phyloP scores from a whole-genome alignment of 2,113 vertebrate species.

The Misgurnus anguillicaudatus region DNA sequence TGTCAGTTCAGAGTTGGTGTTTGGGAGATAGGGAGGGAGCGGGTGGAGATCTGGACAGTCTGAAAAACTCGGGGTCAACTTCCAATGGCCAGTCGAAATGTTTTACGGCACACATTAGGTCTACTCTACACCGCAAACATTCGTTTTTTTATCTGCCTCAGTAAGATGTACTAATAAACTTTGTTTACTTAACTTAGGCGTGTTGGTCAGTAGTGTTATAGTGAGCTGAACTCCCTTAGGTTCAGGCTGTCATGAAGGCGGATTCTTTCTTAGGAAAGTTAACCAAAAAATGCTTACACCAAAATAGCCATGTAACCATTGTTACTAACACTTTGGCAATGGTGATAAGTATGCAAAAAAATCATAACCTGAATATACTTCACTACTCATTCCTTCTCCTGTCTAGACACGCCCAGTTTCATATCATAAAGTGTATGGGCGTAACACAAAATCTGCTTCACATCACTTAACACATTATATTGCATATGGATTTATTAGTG shows the following conservation, averaged over 20 bases:
- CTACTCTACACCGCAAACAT: no score
- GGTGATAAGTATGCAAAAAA: no score
- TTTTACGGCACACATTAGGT: background rate
- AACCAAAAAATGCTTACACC: no score
- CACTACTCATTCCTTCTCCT: conserved; percentile 14
- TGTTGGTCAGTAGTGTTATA: conserved; percentile 16
- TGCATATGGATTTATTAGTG: background rate
- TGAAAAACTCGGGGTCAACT: background rate
- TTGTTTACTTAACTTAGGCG: background rate
- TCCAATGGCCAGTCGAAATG: conserved; percentile 1
- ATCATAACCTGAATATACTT: background rate
- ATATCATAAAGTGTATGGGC: conserved; percentile 31
- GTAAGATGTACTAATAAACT: background rate
- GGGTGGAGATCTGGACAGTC: background rate
- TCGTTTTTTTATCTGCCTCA: no score
- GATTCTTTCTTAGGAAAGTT: background rate
- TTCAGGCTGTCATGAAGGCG: background rate
- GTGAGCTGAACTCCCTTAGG: background rate
- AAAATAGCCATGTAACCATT: no score
- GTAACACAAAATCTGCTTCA: background rate
- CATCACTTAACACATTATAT: background rate
- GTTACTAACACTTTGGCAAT: no score
- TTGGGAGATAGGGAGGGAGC: background rate
- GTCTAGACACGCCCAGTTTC: conserved; percentile 21
- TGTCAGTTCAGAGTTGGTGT: conserved; percentile 6